A percentile compares a stretch with the other conserved stretches of the same genome.
These are phyloP conservation scores for Procambarus clarkii DNA, from an alignment of 1,140 invertebrate species.

Conservation along the genomic window DNA sequence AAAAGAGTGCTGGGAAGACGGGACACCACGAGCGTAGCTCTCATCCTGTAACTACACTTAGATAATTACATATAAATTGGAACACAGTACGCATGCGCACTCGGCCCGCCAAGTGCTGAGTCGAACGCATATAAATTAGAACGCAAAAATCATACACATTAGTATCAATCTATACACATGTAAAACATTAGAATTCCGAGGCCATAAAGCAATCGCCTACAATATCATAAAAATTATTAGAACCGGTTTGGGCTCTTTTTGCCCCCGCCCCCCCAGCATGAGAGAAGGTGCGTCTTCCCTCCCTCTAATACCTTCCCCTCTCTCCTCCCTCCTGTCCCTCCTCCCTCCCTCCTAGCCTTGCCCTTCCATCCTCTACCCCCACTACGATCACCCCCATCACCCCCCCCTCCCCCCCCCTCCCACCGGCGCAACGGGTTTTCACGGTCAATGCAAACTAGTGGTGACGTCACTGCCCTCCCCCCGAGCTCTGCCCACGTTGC, in stretches of 20 bases:
- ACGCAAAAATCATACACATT: too few species aligned
- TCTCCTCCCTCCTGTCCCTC: background rate
- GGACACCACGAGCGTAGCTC: too few species aligned
- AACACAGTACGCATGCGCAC: too few species aligned
- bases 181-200: too few species aligned
- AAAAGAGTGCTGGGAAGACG: too few species aligned
- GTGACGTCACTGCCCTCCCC: conserved; percentile 6
- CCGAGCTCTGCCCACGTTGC: background rate
- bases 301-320: background rate
- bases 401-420: background rate
- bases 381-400: too few species aligned
- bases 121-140: too few species aligned
- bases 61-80: too few species aligned
- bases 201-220: too few species aligned
- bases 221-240: background rate
- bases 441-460: conserved; percentile 39
- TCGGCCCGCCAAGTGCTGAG: too few species aligned
- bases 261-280: background rate
- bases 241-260: background rate
- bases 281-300: background rate
- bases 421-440: conserved; percentile 23
- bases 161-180: too few species aligned
- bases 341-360: background rate
- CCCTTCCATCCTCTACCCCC: background rate
- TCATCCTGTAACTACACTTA: too few species aligned